These are phyloP conservation scores for Alouatta caraya DNA, from an alignment of 2,797 vertebrate genomes.

Conservation along the genomic window DNA sequence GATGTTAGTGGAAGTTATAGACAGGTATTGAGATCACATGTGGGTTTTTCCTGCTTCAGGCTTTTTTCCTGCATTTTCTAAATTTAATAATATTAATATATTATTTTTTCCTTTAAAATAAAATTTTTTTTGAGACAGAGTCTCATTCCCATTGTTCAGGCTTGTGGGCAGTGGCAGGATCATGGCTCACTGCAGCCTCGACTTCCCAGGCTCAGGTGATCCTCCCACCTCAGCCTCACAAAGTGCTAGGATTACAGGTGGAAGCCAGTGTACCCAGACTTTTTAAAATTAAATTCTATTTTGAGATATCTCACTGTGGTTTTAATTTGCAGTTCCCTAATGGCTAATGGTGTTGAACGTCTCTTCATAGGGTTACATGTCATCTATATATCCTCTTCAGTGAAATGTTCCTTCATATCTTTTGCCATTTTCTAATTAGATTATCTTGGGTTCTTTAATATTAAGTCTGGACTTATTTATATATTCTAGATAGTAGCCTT, in stretches of 20 bases:
- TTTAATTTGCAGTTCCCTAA: not conserved
- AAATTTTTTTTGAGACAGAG: too few species aligned
- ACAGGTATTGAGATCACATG: not conserved
- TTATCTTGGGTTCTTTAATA: not conserved
- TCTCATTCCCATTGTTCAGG: too few species aligned
- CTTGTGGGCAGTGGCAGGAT: too few species aligned
- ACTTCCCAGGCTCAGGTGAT: too few species aligned
- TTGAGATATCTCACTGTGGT: not conserved
- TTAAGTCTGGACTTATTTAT: not conserved
- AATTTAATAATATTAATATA: not conserved
- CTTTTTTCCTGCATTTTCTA: not conserved
- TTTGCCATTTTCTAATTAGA: not conserved
- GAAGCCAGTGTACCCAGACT: not conserved
- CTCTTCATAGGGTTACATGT: not conserved
- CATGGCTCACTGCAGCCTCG: too few species aligned
- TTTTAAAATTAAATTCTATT: not conserved
- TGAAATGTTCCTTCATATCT: not conserved
- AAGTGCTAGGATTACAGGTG: too few species aligned
- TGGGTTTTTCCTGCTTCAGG: not conserved
- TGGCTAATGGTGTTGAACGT: not conserved
- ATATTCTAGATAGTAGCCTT: not conserved
- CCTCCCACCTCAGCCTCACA: too few species aligned
- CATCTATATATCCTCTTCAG: not conserved
- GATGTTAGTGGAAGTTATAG: not conserved
- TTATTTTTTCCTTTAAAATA: not conserved